phyloP scores from a whole-genome alignment of 2,888 invertebrate species.

The Melinopterus prodromus region DNA sequence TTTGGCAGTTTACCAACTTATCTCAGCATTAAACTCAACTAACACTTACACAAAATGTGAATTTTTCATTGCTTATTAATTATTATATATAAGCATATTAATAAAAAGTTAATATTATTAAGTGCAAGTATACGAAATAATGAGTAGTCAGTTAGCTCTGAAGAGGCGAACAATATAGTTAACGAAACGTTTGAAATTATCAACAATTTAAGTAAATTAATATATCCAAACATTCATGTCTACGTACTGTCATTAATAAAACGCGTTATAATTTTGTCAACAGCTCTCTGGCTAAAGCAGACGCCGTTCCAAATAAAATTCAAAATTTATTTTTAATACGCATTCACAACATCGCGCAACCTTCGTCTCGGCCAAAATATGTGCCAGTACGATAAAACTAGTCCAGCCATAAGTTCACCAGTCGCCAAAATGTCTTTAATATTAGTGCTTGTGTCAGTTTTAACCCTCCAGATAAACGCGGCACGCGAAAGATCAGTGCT shows the following conservation, averaged over 20 bases:
- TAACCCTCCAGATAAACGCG: not conserved
- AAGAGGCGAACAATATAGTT: too few relatives aligned
- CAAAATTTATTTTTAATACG: not conserved
- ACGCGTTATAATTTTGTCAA: not conserved
- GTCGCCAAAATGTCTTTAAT: not conserved
- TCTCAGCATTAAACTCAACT: too few relatives aligned
- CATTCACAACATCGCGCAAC: not conserved
- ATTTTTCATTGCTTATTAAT: too few relatives aligned
- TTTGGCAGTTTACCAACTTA: too few relatives aligned
- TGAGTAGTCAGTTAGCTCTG: too few relatives aligned
- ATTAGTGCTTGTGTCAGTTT: not conserved
- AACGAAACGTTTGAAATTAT: too few relatives aligned
- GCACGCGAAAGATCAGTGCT: conserved; percentile 41
- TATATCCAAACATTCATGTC: not conserved
- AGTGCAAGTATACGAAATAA: too few relatives aligned
- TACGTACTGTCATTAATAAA: not conserved
- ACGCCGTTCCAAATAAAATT: not conserved
- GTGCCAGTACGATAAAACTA: not conserved
- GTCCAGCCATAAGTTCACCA: not conserved
- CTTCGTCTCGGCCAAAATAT: not conserved
- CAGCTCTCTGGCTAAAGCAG: not conserved
- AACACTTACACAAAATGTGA: too few relatives aligned
- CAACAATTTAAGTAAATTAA: not conserved
- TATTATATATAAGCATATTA: too few relatives aligned
- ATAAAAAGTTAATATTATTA: too few relatives aligned